phyloP scores from a whole-genome alignment of 2,888 invertebrate species.

The Diadegma fenestrale region DNA sequence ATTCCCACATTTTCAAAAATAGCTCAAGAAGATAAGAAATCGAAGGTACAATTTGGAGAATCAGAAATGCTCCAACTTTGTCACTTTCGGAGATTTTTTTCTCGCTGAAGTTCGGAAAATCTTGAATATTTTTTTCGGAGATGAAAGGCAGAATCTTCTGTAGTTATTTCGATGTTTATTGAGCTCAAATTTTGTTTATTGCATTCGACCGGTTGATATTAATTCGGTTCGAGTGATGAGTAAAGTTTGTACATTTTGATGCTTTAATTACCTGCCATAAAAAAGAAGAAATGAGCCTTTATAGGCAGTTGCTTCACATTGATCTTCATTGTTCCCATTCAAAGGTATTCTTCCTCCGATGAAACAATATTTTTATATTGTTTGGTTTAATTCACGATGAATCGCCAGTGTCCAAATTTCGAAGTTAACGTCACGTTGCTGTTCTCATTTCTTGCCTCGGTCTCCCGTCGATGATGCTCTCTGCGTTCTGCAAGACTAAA shows the following conservation, averaged over 20 bases:
- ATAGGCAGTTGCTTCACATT: slow-evolving; percentile 91
- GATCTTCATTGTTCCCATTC: slow-evolving; percentile 82
- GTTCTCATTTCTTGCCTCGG: slow-evolving; percentile 4
- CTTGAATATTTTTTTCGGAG: background rate
- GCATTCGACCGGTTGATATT: background rate
- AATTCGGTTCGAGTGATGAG: slow-evolving; percentile 7
- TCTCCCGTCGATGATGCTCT: slow-evolving; percentile 6
- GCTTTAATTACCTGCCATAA: slow-evolving; percentile 91
- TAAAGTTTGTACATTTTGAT: background rate
- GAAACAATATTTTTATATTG: background rate
- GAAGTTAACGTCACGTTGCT: slow-evolving; percentile 10
- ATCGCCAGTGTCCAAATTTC: slow-evolving; percentile 11
- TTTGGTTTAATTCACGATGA: background rate
- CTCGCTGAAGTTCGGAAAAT: background rate
- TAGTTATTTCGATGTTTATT: background rate
- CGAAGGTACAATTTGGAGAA: background rate
- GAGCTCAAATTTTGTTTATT: background rate
- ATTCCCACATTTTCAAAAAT: too few species aligned
- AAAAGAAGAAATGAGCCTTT: slow-evolving; percentile 95
- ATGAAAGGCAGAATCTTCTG: background rate
- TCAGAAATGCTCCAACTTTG: background rate
- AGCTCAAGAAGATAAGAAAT: background rate
- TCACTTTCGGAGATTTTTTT: background rate
- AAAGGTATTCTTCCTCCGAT: background rate
- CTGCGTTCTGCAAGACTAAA: slow-evolving; percentile 37